These are phyloP conservation scores for Misgurnus mizolepis DNA, from an alignment of 2,113 vertebrate species.

Conservation along the genomic window DNA sequence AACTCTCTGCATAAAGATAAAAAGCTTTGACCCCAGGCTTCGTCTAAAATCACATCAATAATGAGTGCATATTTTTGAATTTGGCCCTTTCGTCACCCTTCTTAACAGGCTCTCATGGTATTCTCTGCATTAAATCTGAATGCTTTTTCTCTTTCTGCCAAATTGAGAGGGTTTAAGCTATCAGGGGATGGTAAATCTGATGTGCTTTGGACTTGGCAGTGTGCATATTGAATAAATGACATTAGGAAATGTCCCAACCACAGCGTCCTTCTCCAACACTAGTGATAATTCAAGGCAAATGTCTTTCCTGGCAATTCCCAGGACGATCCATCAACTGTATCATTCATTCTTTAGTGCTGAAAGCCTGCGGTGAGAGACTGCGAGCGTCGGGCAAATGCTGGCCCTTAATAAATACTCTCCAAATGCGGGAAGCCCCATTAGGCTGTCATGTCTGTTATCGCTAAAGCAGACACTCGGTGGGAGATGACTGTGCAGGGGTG, in stretches of 20 bases:
- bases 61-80: slow-evolving; percentile 7
- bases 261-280: not conserved
- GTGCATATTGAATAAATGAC: not conserved
- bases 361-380: not conserved
- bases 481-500: slow-evolving; percentile 31
- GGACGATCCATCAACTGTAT: slow-evolving; percentile 26
- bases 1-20: not conserved
- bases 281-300: slow-evolving; percentile 33
- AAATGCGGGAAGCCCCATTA: slow-evolving; percentile 37
- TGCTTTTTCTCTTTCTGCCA: not conserved
- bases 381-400: not conserved
- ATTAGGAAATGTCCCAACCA: not conserved
- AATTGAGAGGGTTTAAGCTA: not conserved
- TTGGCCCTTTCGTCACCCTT: not conserved
- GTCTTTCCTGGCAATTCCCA: slow-evolving; percentile 38
- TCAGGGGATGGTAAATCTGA: not conserved
- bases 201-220: not conserved
- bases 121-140: not conserved
- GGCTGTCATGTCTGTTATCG: slow-evolving; percentile 39
- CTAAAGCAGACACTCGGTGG: slow-evolving; percentile 25
- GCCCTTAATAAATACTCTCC: slow-evolving; percentile 20
- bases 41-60: not conserved
- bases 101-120: not conserved
- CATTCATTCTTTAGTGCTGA: not conserved
- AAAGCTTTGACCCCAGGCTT: not conserved